These are phyloP conservation scores for Zosterops lateralis DNA, from an alignment of 2,113 vertebrate genomes.

Conservation along the genomic window DNA sequence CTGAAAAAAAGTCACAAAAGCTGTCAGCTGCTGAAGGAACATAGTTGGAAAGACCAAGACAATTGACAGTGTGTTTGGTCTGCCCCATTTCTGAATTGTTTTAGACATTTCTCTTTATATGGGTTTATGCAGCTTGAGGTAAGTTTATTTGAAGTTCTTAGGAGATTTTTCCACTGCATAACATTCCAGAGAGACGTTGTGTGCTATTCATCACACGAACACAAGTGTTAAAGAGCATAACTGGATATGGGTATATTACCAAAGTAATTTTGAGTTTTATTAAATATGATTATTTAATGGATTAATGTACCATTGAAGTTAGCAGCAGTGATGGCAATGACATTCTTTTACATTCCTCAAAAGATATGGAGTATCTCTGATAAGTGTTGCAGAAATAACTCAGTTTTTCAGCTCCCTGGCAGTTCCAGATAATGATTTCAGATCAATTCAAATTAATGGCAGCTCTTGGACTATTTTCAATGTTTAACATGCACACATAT, in stretches of 20 bases:
- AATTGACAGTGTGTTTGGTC: not conserved
- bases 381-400: not conserved
- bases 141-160: not conserved
- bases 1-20: not conserved
- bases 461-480: conserved; percentile 52
- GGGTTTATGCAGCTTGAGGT: not conserved
- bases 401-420: not conserved
- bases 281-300: not conserved
- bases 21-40: not conserved
- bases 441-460: conserved; percentile 48
- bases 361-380: not conserved
- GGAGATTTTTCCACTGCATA: not conserved
- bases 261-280: not conserved
- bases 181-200: not conserved
- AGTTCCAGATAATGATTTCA: conserved; percentile 36
- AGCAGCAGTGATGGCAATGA: not conserved
- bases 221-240: not conserved
- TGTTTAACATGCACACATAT: conserved; percentile 50
- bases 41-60: not conserved
- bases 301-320: not conserved
- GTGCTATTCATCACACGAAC: not conserved
- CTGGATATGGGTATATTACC: not conserved
- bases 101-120: not conserved
- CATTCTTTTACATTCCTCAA: not conserved
- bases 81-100: not conserved